Conservation (phyloP, 2,113 vertebrate species). For the Holacanthus passer region DNA sequence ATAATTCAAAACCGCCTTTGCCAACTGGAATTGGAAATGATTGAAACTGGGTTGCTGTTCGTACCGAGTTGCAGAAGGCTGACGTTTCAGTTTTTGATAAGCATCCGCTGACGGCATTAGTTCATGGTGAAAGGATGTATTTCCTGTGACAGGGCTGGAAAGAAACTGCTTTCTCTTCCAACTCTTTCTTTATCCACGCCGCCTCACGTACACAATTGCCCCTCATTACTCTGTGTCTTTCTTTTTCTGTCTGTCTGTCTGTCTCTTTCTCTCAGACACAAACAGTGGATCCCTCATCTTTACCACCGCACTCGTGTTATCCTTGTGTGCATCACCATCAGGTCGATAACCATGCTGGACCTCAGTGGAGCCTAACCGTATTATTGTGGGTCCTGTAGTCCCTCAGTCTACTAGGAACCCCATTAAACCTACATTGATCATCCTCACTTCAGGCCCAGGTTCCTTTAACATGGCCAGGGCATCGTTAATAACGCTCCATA, state of each 20-base stretch:
- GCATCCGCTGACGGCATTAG: conserved; percentile 71
- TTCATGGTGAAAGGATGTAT: conserved; percentile 67
- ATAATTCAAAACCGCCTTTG: conserved; percentile 40
- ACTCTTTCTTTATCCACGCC: conserved; percentile 29
- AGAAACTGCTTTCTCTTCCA: conserved; percentile 45
- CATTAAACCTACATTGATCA: conserved; percentile 82
- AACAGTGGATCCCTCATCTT: conserved; percentile 40
- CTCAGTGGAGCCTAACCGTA: conserved; percentile 71
- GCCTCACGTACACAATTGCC: conserved; percentile 30
- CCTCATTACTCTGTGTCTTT: conserved; percentile 44
- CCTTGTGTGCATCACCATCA: conserved; percentile 32
- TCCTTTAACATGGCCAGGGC: conserved; percentile 72
- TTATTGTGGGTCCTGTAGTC: conserved; percentile 60
- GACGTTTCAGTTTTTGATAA: conserved; percentile 70
- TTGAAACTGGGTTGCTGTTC: conserved; percentile 36
- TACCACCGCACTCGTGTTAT: conserved; percentile 26
- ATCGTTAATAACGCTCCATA: conserved; percentile 83
- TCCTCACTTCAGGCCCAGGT: conserved; percentile 69
- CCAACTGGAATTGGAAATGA: too few species aligned
- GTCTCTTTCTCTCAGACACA: conserved; percentile 27
- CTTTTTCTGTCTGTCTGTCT: neutral
- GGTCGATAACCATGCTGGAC: conserved; percentile 54
- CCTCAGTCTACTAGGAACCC: conserved; percentile 65
- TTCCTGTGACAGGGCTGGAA: conserved; percentile 55
- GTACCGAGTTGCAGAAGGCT: conserved; percentile 47